Percentiles rank a stretch among this genome's conserved stretches.
Evolutionary conservation across 2,113 vertebrate species (phyloP).

Genomic region (Tamias sibiricus): DNA sequence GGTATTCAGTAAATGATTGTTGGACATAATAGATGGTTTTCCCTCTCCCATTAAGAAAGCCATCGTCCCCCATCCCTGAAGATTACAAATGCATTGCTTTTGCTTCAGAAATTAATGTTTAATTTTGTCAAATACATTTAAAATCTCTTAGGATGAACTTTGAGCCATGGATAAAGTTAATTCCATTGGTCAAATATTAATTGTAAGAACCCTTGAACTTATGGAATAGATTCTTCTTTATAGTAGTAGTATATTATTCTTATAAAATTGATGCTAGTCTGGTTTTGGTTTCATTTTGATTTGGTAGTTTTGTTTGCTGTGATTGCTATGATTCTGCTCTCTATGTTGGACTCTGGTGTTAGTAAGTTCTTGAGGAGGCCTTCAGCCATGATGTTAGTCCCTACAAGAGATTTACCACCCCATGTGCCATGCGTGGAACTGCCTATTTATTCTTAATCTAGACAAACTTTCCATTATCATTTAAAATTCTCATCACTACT

Average conservation of each 20-base stretch:
- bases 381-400: background rate
- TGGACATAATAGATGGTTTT: background rate
- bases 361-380: background rate
- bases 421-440: background rate
- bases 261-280: background rate
- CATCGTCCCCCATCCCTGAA: background rate
- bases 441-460: background rate
- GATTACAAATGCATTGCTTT: background rate
- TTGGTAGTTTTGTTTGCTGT: background rate
- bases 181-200: background rate
- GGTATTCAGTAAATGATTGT: background rate
- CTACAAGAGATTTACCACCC: background rate
- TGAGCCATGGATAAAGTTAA: background rate
- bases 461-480: background rate
- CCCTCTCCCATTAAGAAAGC: background rate
- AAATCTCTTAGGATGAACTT: background rate
- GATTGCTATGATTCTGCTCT: background rate
- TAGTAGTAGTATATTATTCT: background rate
- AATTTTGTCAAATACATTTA: background rate
- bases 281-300: background rate
- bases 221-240: background rate
- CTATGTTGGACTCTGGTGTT: background rate
- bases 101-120: background rate
- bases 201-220: background rate
- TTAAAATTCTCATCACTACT: background rate